Base-by-base conservation (phyloP, 2,797 vertebrate genomes). In the Chaunax sp. region DNA sequence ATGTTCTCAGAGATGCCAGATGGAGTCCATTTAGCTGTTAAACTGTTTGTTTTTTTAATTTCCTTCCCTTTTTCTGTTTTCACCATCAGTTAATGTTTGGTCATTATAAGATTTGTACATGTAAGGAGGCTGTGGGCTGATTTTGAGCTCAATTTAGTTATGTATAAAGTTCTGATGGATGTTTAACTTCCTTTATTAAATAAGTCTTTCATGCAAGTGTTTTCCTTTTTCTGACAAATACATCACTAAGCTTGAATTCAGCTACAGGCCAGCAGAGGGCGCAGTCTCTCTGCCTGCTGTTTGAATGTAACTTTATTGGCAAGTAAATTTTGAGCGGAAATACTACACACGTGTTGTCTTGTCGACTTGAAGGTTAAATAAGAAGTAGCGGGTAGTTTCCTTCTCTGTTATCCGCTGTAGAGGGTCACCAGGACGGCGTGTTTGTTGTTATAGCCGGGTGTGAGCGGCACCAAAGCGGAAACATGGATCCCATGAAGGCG, bases 401-500 rank as follows among this genome's bases (percentile, higher is more conserved):
- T 4, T 14, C 35, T 45, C 6, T 3, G 19, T 10, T 53, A 33
- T 74, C 57, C 19, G 44, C 35, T 6, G 43, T 10, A 50, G 64
- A 80, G 70, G 57, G 35, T 67, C 22, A 30, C 6, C 15, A 0
- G 67, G 56, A 65, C 74, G 58, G 72, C 15, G 50, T 37, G 69
- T 40, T 43, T 46, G 63, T 6, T 28, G 52, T 54, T 1, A 8
- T 38, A 33, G 35, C 19, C 1, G 15, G 26, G 44, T 11, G 55
- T 0, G 62, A 73, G 45, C 41, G 58, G 50, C 54, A 19, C 18
- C 10, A 40, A 61, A 22, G n/a, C 12, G 71, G 41, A 50, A 72
- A 68, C 57, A 98, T 99, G 97, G 97, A 98, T 85, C 96, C 96
- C 4, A 82, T 96, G 86, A 95, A 96, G 87, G 97, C 97, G 3